Evolutionary conservation across 2,113 vertebrate genomes (phyloP), one percentile per base, ranked within the genome.

Genomic region (Lanius ludovicianus): DNA sequence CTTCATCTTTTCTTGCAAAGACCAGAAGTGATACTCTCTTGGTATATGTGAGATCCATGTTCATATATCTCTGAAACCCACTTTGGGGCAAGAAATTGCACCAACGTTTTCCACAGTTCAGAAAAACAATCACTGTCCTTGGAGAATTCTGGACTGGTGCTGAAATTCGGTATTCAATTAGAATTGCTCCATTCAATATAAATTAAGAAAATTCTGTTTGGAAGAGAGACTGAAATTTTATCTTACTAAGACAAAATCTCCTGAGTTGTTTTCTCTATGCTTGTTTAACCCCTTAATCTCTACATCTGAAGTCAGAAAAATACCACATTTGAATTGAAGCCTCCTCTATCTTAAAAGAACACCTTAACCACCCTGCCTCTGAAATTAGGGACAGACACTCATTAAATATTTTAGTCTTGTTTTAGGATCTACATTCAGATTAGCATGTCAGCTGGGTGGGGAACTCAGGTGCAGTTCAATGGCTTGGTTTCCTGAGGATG

Each of bases 1-100:
- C 64, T 91, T 95, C 64, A 87, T 87, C 69, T 93, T 80, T 86
- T 80, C 68, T 75, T 87, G 56, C 64, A 84, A 78, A 84, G 16
- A 86, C 33, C n/a, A 86, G 71, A 89, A 95, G 55, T 75, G 68
- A 80, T 93, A 50, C n/a, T 84, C 4, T 42, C 64, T 74, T 31
- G 9, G 10, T 77, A 59, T 71, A 50, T 75, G 68, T 52, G 91
- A 95, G 52, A 75, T 84, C 63, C 8, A 3, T 27, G 59, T 57
- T 85, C 53, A 31, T 30, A 23, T 49, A 60, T 64, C n/a, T 88
- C 68, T 47, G 50, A 84, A 92, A 90, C 15, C 5, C 23, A 63
- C 35, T 67, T 13, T 71, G 64, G 59, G 22, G 64, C 47, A 92
- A 87, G 55, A 84, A 90, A 81, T 81, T 70, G 11, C 47, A 68